Base-by-base conservation (phyloP, 1,140 invertebrate species). In the Hyles vespertilio region DNA sequence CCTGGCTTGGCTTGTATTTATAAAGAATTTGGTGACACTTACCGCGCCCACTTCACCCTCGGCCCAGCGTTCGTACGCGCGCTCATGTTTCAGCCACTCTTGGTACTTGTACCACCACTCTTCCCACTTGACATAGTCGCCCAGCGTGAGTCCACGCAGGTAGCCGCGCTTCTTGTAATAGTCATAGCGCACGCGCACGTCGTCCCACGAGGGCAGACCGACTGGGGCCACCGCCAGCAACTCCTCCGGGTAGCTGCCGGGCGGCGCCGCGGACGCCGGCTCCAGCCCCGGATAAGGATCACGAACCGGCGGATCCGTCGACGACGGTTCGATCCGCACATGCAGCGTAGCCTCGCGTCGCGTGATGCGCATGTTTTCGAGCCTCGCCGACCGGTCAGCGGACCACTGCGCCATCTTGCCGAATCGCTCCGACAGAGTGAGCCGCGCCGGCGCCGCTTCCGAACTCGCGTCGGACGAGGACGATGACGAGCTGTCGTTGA, bases 91-190 rank as follows among this genome's bases (percentile, higher is more conserved):
- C 60, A 96, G 84, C 96, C 96, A 97, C 83, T 96, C 95, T 83
- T 96, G 94, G 86, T 97, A 97, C 72, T 96, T 95, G 84, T 96
- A 96, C 95, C 95, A 97, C 96, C 96, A 97, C 84, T 96, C 95
- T 86, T 97, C 96, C 96, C 96, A 97, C 81, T 97, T 96, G 34
- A 96, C 92, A 79, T 96, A 97, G 81, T 97, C 96, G 59, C 95
- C 93, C 40, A 96, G 89, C 0, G 93, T 92, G 5, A 95, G 90
- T 60, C 89, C 89, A 70, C 95, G 87, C 36, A 97, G 87, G 74
- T 96, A 97, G 0, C 95, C 96, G 50, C 95, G 91, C 78, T 95
- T 95, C 87, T 96, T 96, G 78, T 96, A 97, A 81, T 95, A 95
- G 70, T 96, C 94, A 77, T 96, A 96, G 59, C 95, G 91, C 3